Evolutionary conservation across 2,113 vertebrate genomes (phyloP), one percentile per base, ranked within the genome.

Genomic region (Aspiorhynchus laticeps): DNA sequence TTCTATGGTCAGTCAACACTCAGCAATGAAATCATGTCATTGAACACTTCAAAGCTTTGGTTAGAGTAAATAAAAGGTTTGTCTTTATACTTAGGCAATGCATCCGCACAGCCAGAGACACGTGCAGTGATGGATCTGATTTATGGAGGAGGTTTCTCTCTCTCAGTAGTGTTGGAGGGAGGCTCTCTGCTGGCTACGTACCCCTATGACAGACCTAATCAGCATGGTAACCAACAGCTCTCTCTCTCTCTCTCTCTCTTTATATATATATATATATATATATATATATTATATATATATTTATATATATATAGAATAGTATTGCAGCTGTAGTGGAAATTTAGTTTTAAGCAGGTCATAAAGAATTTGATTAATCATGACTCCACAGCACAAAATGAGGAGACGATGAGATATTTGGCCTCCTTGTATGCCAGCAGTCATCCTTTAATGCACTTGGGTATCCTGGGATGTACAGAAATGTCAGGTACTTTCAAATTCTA

Each of bases 81-180:
- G 28, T 41, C 7, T 80, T n/a, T 26, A 24, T 75, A 51, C 86
- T 84, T 83, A 99, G 98, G 95, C 82, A 99, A 98, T 91, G 95
- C 95, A 9, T 97, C 96, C 1, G 92, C 95, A 17, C 95, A 98
- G 84, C 97, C 97, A 1, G 98, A 99, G 93, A 99, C 97, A 46
- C 97, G 91, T 93, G 96, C 96, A 12, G 96, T 99, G 88, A 96
- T 97, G 92, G 94, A 98, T 88, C 93, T 99, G 91, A 98, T 99
- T 48, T 51, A 94, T 83, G 96, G 97, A 86, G 95, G 94, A 56
- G 94, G 94, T 86, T 98, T 96, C 92, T 97, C 96, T 84, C 96
- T 99, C 56, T 99, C 98, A 51, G 95, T 99, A 28, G 96, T 95
- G 0, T 93, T 99, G 2, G 98, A 99, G 79, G 97, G 97, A 91